These are phyloP conservation scores for Xenotilapia longispinis DNA, from an alignment of 2,113 vertebrate species.

Conservation along the genomic window DNA sequence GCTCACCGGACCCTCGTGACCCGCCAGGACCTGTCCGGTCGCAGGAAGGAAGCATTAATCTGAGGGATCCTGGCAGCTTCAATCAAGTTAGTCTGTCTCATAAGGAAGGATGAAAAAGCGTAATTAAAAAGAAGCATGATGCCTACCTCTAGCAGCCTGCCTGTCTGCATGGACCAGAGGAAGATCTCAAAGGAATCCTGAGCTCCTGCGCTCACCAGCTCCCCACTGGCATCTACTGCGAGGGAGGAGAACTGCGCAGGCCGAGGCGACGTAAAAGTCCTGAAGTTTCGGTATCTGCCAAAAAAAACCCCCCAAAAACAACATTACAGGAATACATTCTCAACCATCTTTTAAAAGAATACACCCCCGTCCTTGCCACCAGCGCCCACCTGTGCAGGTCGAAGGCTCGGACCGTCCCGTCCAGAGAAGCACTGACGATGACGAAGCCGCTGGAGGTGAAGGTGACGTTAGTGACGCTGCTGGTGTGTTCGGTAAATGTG, in stretches of 20 bases:
- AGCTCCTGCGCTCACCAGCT: slow-evolving; percentile 89
- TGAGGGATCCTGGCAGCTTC: not conserved
- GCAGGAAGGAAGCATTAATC: not conserved
- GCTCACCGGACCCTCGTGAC: slow-evolving; percentile 91
- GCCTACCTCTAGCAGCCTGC: slow-evolving; percentile 85
- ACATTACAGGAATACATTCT: not conserved
- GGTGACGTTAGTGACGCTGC: slow-evolving; percentile 81
- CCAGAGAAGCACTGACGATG: slow-evolving; percentile 87
- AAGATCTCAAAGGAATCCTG: slow-evolving; percentile 95
- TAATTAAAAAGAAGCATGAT: not conserved
- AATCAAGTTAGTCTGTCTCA: not conserved
- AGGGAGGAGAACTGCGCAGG: slow-evolving; percentile 90
- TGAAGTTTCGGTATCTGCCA: slow-evolving; percentile 90
- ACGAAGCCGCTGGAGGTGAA: slow-evolving; percentile 86
- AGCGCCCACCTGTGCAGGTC: slow-evolving; percentile 85
- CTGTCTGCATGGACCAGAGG: slow-evolving; percentile 98
- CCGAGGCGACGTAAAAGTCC: slow-evolving; percentile 89
- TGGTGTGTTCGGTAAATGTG: slow-evolving; percentile 92
- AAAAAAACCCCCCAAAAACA: accelerated
- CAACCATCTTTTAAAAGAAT: not conserved
- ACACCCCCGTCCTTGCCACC: not conserved
- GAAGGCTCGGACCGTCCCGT: slow-evolving; percentile 93
- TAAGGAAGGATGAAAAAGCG: not conserved
- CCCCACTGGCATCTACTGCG: slow-evolving; percentile 86
- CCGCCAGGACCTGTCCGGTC: slow-evolving; percentile 78